Percentiles rank a stretch among this genome's conserved stretches.
Evolutionary conservation across 2,888 invertebrate species (phyloP).

Genomic region (Cephus runcator): DNA sequence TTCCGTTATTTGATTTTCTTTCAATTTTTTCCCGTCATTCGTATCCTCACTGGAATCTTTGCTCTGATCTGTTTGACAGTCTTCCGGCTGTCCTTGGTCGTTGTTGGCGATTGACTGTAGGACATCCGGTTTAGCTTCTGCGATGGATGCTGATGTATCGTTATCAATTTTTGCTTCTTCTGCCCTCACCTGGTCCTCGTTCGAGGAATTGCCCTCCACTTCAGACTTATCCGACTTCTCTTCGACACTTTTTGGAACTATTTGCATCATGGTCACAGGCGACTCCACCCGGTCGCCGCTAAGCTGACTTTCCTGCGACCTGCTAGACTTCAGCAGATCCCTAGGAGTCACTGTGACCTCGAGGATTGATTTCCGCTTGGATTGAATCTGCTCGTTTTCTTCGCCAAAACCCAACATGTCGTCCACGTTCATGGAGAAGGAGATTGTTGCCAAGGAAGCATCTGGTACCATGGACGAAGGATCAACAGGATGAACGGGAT

Average conservation of each 20-base stretch:
- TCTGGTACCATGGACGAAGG: conserved; percentile 10
- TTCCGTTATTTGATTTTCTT: conserved; percentile 22
- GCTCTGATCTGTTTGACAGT: background rate
- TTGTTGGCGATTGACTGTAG: background rate
- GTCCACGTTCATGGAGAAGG: conserved; percentile 37
- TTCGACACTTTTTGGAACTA: conserved; percentile 29
- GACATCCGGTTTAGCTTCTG: background rate
- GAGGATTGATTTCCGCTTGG: conserved; percentile 21
- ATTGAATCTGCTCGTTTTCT: conserved; percentile 19
- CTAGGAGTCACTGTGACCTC: conserved; percentile 29
- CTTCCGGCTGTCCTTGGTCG: background rate
- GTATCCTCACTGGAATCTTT: conserved; percentile 3
- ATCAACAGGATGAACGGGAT: background rate
- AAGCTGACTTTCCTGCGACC: conserved; percentile 33
- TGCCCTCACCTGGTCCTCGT: background rate
- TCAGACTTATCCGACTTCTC: conserved; percentile 22
- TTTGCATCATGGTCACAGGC: conserved; percentile 45
- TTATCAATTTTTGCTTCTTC: background rate
- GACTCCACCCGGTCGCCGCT: conserved; percentile 33
- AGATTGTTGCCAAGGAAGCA: conserved; percentile 26
- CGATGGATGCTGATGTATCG: background rate
- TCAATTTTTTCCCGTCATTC: conserved; percentile 5
- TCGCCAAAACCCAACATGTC: conserved; percentile 34
- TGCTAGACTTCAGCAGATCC: conserved; percentile 27
- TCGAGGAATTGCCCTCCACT: conserved; percentile 1